A percentile compares a stretch with the other conserved stretches of the same genome.
Conservation (phyloP, 2,888 invertebrate species). For the Phania funesta region DNA sequence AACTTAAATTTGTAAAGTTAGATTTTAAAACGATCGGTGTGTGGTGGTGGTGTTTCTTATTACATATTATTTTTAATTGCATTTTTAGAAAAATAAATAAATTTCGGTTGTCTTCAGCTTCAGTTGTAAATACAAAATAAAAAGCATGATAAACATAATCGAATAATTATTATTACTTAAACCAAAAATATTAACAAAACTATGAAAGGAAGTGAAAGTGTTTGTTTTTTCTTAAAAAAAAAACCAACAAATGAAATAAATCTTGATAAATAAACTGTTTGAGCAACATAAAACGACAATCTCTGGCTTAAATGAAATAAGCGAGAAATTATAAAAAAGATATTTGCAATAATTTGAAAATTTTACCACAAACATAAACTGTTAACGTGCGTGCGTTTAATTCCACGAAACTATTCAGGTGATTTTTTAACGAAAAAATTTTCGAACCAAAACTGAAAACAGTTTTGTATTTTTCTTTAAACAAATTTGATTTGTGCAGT, state of each 20-base stretch:
- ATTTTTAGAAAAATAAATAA: slow-evolving; percentile 6
- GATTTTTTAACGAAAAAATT: neutral
- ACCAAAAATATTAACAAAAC: slow-evolving; percentile 32
- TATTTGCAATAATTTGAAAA: neutral
- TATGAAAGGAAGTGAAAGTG: neutral
- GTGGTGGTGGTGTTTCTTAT: neutral
- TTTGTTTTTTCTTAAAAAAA: slow-evolving; percentile 1
- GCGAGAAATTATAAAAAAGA: neutral
- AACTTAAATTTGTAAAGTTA: slow-evolving; percentile 36
- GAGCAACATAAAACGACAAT: neutral
- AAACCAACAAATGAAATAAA: slow-evolving; percentile 12
- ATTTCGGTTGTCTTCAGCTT: neutral
- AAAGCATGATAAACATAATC: slow-evolving; percentile 32
- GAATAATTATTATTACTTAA: slow-evolving; percentile 1
- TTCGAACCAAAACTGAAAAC: neutral
- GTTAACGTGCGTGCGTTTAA: slow-evolving; percentile 16
- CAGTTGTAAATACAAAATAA: slow-evolving; percentile 10
- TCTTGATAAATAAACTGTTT: slow-evolving; percentile 10
- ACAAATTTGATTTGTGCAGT: neutral
- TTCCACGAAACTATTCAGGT: neutral
- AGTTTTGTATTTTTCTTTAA: too few relatives aligned
- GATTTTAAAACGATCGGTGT: slow-evolving; percentile 1
- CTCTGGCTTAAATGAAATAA: neutral
- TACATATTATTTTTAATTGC: neutral
- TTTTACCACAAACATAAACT: neutral